Base-by-base conservation (phyloP, 2,797 vertebrate species). In the Premnoplex brunnescens region DNA sequence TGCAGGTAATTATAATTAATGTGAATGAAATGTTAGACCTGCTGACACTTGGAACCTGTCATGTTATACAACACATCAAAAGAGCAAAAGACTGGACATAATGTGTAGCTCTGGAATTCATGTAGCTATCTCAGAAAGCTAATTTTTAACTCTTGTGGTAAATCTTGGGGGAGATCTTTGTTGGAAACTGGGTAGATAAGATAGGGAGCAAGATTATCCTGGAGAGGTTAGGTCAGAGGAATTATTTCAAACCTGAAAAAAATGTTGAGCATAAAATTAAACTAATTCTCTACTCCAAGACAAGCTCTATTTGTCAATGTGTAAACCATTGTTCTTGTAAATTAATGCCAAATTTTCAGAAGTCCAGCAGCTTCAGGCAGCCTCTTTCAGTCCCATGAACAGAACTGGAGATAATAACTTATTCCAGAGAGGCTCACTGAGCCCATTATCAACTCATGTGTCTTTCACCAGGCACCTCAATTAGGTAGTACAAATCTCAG, bases 1-100 rank as follows among this genome's bases (percentile, higher is more conserved):
- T 78, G 56, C 74, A 89, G 69, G 63, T 89, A 88, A 82, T 93
- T 91, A 90, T 39, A 71, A 94, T 88, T 80, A 91, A 75, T 11
- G 22, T 26, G 69, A 91, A 86, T 76, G 55, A 88, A 91, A 89
- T 51, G 67, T 84, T 63, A 94, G 91, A 76, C 69, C 48, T 63
- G 85, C 46, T 89, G 77, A 93, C 55, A 84, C 43, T 71, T 68
- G 60, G 81, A 95, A 85, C 13, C 46, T 32, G 51, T 19, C 51
- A 51, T 28, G 32, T 72, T 80, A 80, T 10, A 78, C 13, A 62
- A 36, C 14, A 96, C 46, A 92, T 83, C 69, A 95, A 77, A 92
- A 82, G 78, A 89, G 27, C 0, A 2, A 91, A 89, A 80, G 34
- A 81, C 2, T 0, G 52, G 48, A 77, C 49, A 60, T 12, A 82